phyloP scores from a whole-genome alignment of 2,888 invertebrate genomes.

The Thymelicus lineola region DNA sequence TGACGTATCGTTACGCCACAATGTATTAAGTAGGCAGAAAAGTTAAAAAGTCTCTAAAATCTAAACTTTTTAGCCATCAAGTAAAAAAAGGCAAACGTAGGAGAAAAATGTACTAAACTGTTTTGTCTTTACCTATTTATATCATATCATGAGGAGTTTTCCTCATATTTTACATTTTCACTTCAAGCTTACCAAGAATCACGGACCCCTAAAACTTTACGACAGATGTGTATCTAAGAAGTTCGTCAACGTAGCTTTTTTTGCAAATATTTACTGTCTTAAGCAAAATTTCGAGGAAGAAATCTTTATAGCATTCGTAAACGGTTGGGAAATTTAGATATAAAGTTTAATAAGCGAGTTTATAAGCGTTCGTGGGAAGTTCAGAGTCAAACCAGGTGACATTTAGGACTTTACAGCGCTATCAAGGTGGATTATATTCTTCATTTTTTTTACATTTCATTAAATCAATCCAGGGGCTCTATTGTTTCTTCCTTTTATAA shows the following conservation, averaged over 20 bases:
- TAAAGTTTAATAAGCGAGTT: constrained; percentile 14
- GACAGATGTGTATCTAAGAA: constrained; percentile 8
- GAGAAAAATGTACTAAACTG: too few relatives aligned
- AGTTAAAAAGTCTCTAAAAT: too few relatives aligned
- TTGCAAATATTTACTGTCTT: constrained; percentile 33
- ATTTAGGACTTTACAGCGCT: neutral
- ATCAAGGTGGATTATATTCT: constrained; percentile 3
- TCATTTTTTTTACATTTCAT: too few relatives aligned
- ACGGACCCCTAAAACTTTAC: constrained; percentile 2
- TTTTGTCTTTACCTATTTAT: too few relatives aligned
- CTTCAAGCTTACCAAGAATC: neutral
- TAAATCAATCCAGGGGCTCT: too few relatives aligned
- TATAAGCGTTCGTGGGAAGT: constrained; percentile 8
- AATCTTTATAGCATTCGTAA: constrained; percentile 10
- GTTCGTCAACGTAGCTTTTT: constrained; percentile 20
- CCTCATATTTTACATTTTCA: neutral
- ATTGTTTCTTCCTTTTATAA: too few relatives aligned
- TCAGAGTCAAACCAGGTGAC: neutral
- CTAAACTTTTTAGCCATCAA: too few relatives aligned
- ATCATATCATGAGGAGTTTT: neutral
- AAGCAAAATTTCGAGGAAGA: constrained; percentile 30
- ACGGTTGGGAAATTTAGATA: constrained; percentile 6
- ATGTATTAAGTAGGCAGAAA: too few relatives aligned
- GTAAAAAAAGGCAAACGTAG: too few relatives aligned
- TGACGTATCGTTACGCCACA: too few relatives aligned